Base-by-base conservation (phyloP, 1,140 invertebrate species). In the Drosophila ficusphila region DNA sequence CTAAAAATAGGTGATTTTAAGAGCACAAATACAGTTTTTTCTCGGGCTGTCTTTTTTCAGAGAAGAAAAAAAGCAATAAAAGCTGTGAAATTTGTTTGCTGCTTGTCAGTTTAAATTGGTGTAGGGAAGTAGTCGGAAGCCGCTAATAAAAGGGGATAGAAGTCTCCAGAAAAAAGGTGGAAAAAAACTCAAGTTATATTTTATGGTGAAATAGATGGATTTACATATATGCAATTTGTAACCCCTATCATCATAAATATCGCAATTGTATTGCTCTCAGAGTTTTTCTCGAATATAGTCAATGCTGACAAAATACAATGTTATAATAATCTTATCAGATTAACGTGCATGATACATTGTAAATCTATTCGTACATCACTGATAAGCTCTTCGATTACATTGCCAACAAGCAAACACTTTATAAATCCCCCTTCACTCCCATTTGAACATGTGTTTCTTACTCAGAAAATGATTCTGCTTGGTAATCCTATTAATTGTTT, bases 41-140 rank as follows among this genome's bases (percentile, higher is more conserved):
- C 8, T 19, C 12, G 9, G 7, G 11, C 25, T 11, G 8, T 0
- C 7, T 48, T n/a, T 49, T 23, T 48, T 19, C 7, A 9, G 3
- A 6, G 21, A n/a, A n/a, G 16, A 36, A 58, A 0, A 27, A 60
- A 3, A 11, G 25, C 5, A 3, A 61, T 46, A 61, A 44, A 60
- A 27, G 38, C 38, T n/a, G 0, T 0, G 0, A 0, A 6, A 11
- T 2, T 18, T n/a, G 14, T 8, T 14, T 8, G n/a, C n/a, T n/a
- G 11, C 14, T 25, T 0, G 14, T 39, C 42, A 67, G 60, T 51
- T 16, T 16, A 1, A 14, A 14, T 41, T 31, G 1, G 2, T 14
- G 11, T 42, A 49, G 42, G 14, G 62, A 65, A 14, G 29, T 11
- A 27, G 11, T 25, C 42, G 57, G 58, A 64, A 49, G 18, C 14